Evolutionary conservation across 2,113 vertebrate species (phyloP).

Genomic region (Andinoacara biseriatus): DNA sequence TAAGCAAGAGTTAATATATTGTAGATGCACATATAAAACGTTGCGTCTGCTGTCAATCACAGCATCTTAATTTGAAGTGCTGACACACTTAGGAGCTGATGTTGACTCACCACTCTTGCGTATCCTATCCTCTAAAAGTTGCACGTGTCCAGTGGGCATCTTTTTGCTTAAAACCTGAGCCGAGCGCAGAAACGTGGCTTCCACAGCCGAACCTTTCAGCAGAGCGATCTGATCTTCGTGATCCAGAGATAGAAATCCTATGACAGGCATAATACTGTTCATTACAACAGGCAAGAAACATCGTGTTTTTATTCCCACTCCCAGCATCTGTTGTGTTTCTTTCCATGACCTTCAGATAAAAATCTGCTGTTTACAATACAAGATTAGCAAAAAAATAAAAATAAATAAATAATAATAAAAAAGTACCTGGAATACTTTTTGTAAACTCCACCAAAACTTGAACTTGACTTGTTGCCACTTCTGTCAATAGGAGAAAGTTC

Average conservation of each 20-base stretch:
- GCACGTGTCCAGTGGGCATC: constrained; percentile 86
- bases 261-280: not conserved
- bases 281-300: not conserved
- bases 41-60: not conserved
- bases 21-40: not conserved
- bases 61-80: not conserved
- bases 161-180: constrained; percentile 93
- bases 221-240: constrained; percentile 98
- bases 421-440: constrained; percentile 94
- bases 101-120: constrained; percentile 89
- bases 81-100: not conserved
- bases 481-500: constrained; percentile 95
- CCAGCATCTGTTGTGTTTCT: not conserved
- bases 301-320: not conserved
- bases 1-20: not conserved
- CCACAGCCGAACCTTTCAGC: constrained; percentile 96
- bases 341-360: not conserved
- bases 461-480: constrained; percentile 97
- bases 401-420: constrained; percentile 48
- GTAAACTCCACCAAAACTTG: constrained; percentile 98
- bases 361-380: not conserved
- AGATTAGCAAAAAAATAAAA: not conserved
- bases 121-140: constrained; percentile 92
- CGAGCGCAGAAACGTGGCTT: constrained; percentile 98
- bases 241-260: constrained; percentile 94